Base-by-base conservation (phyloP, 53 echinoderm and acorn worm genomes). In the Arbacia lixula region DNA sequence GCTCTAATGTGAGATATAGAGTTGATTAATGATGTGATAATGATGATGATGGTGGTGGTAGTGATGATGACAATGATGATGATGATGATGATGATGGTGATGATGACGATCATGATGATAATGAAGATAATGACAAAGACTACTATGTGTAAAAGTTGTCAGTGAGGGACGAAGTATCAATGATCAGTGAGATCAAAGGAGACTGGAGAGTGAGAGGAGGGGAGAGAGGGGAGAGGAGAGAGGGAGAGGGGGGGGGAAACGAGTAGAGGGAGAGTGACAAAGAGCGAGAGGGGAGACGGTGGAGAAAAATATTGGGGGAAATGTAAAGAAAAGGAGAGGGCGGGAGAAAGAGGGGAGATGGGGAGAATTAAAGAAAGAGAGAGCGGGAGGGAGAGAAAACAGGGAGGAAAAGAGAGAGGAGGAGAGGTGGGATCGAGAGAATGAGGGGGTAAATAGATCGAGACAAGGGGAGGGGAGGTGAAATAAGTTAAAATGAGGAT, bases 21-120 rank as follows among this genome's bases (percentile, higher is more conserved):
- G n/a, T n/a, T n/a, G n/a, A n/a, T n/a, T n/a, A n/a, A n/a, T n/a
- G n/a, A n/a, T n/a, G n/a, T n/a, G 71, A 71, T 71, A 42, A 71
- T 71, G 71, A 71, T 46, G 71, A 71, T 71, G 71, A 41, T 71
- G 57, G 36, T 76, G 77, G 29, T 76, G 77, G 34, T 76, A 57
- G 34, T 76, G 57, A 58, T 76, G 71, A 10, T 71, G 71, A 37
- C 40, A 42, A 71, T 71, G 71, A 71, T 71, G 71, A 40, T 71
- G 71, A 40, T 71, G 71, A 46, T 37, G 71, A 71, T 71, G 71
- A 71, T 71, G 71, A 41, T 41, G 71, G 27, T 46, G 71, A 71
- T 41, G 71, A 71, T 71, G 71, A 71, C 22, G 71, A 40, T 41
- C 40, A 71, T 41, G 71, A 40, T 26, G 67, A 71, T 41, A 42